phyloP scores from a whole-genome alignment of 2,113 vertebrate species.

The Zootoca vivipara region DNA sequence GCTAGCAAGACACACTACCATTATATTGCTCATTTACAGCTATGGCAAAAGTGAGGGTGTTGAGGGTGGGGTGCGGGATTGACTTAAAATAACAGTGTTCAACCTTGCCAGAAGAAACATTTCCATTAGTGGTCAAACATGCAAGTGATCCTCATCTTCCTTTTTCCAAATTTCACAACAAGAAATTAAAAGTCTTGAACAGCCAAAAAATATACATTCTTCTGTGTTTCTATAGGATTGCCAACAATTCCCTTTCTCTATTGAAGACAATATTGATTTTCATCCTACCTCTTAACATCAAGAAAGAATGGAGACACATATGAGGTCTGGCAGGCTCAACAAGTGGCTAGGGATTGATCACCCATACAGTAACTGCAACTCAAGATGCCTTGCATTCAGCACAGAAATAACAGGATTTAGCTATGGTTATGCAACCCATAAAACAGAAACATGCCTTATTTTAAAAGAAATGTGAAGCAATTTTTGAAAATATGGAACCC shows the following conservation, averaged over 20 bases:
- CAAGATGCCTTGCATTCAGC: neutral
- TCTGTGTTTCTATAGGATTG: neutral
- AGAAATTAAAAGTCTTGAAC: too few relatives aligned
- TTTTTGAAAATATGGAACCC: neutral
- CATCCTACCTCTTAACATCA: neutral
- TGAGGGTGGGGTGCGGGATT: neutral
- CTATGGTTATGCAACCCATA: neutral
- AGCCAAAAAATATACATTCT: neutral
- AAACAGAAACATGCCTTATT: too few relatives aligned
- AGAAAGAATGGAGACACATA: neutral
- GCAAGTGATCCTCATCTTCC: neutral
- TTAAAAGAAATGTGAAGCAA: neutral
- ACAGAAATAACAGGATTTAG: neutral
- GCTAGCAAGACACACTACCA: slow-evolving; percentile 11
- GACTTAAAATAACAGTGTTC: neutral
- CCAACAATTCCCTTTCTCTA: neutral
- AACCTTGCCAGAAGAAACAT: neutral
- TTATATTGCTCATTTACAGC: neutral
- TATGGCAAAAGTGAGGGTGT: slow-evolving; percentile 10
- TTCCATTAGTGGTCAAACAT: neutral
- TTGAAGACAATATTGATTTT: neutral
- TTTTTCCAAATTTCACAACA: neutral
- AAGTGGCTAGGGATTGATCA: neutral
- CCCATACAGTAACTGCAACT: neutral
- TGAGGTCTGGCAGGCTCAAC: neutral